Percentiles rank a stretch among this genome's conserved stretches.
phyloP scores from a whole-genome alignment of 1,140 invertebrate species.

The Zaprionus ghesquierei region DNA sequence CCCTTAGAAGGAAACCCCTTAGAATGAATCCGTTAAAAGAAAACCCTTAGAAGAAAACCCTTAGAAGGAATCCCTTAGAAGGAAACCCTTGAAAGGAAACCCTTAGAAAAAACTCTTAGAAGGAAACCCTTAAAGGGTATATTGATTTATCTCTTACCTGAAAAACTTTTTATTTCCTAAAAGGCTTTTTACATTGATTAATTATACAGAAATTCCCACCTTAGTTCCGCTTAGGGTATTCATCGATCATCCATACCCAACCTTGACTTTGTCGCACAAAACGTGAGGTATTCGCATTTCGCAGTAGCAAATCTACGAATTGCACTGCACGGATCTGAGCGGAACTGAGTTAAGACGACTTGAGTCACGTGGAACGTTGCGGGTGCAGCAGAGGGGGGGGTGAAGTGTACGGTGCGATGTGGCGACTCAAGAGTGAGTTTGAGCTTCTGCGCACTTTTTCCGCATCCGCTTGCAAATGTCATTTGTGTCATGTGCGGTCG shows the following conservation, averaged over 20 bases:
- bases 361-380: neutral
- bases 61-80: too few species aligned
- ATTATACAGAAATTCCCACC: too few species aligned
- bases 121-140: too few species aligned
- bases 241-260: neutral
- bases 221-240: neutral
- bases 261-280: neutral
- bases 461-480: constrained; percentile 78
- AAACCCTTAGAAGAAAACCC: too few species aligned
- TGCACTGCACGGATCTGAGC: constrained; percentile 10
- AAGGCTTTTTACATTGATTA: too few species aligned
- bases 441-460: constrained; percentile 48
- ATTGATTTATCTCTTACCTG: too few species aligned
- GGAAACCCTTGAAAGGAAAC: too few species aligned
- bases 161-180: too few species aligned
- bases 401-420: neutral
- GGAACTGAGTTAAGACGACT: constrained; percentile 15
- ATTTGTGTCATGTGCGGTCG: constrained; percentile 62
- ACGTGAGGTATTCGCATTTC: constrained; percentile 33
- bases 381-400: neutral
- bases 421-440: constrained; percentile 8
- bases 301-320: constrained; percentile 14
- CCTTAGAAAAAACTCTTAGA: too few species aligned
- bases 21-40: too few species aligned
- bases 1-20: too few species aligned